Conservation (phyloP, 2,888 invertebrate genomes). For the Melipona beecheii region DNA sequence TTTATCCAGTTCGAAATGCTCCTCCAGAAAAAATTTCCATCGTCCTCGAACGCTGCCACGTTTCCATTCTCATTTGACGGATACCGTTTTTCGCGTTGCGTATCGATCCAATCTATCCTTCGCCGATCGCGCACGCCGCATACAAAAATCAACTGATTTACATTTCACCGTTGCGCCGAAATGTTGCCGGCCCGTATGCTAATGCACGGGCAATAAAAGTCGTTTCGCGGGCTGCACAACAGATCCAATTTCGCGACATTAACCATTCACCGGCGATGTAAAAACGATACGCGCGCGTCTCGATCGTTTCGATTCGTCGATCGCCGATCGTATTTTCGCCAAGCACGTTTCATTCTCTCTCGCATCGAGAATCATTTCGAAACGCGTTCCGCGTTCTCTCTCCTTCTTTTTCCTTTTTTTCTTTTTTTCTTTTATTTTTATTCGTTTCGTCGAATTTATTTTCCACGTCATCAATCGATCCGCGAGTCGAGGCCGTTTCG, state of each 20-base stretch:
- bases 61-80: background rate
- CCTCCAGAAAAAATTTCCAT: too few species aligned
- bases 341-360: conserved; percentile 10
- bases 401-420: background rate
- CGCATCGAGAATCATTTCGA: background rate
- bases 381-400: background rate
- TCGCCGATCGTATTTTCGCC: conserved; percentile 20
- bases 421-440: too few species aligned
- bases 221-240: background rate
- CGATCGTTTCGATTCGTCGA: background rate
- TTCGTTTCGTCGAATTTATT: background rate
- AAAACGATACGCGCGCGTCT: conserved; percentile 30
- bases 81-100: background rate
- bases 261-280: conserved; percentile 34
- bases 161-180: conserved; percentile 21
- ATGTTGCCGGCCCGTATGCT: background rate
- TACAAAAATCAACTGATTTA: conserved; percentile 28
- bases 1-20: too few species aligned
- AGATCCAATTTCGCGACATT: conserved; percentile 33
- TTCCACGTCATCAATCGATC: background rate
- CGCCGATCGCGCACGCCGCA: background rate
- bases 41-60: background rate
- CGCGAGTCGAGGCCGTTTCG: background rate
- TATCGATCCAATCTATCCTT: conserved; percentile 11
- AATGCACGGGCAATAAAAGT: background rate